These are phyloP conservation scores for Phoxinus phoxinus DNA, from an alignment of 2,113 vertebrate genomes.

Conservation along the genomic window DNA sequence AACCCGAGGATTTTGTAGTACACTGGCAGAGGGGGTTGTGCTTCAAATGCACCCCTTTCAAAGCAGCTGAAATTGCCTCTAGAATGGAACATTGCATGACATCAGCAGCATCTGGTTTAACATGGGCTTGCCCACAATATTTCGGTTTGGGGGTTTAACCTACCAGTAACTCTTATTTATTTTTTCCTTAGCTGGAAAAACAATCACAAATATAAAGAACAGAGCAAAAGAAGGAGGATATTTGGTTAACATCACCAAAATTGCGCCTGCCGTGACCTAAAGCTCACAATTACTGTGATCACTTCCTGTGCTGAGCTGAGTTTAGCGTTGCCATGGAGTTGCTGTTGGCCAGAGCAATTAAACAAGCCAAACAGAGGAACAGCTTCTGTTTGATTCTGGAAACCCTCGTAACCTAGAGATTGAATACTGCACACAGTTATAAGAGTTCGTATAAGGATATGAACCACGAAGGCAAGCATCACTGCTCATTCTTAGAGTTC, in stretches of 20 bases:
- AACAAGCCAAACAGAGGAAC: slow-evolving; percentile 2
- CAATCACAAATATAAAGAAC: slow-evolving; percentile 16
- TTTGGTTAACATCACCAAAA: slow-evolving; percentile 21
- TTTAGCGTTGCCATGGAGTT: slow-evolving; percentile 37
- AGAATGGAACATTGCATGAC: slow-evolving; percentile 64
- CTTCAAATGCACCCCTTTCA: slow-evolving; percentile 61
- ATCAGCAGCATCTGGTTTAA: slow-evolving; percentile 66
- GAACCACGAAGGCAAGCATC: background rate
- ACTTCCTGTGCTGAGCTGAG: slow-evolving; percentile 47
- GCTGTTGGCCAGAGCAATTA: slow-evolving; percentile 18
- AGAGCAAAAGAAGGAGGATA: background rate
- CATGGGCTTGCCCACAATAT: slow-evolving; percentile 48
- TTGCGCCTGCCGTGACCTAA: background rate
- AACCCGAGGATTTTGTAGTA: slow-evolving; percentile 42
- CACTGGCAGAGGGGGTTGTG: slow-evolving; percentile 29
- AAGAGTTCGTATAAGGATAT: background rate
- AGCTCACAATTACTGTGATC: slow-evolving; percentile 22
- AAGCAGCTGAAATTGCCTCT: slow-evolving; percentile 55
- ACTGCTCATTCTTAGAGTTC: background rate
- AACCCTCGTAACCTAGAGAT: background rate
- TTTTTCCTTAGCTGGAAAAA: slow-evolving; percentile 49
- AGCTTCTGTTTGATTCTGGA: slow-evolving; percentile 1
- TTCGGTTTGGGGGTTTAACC: slow-evolving; percentile 40
- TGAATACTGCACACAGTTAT: slow-evolving; percentile 5
- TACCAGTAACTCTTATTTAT: slow-evolving; percentile 44